These are phyloP conservation scores for Lordiphosa fenestrarum DNA, from an alignment of 2,888 invertebrate species.

Conservation along the genomic window DNA sequence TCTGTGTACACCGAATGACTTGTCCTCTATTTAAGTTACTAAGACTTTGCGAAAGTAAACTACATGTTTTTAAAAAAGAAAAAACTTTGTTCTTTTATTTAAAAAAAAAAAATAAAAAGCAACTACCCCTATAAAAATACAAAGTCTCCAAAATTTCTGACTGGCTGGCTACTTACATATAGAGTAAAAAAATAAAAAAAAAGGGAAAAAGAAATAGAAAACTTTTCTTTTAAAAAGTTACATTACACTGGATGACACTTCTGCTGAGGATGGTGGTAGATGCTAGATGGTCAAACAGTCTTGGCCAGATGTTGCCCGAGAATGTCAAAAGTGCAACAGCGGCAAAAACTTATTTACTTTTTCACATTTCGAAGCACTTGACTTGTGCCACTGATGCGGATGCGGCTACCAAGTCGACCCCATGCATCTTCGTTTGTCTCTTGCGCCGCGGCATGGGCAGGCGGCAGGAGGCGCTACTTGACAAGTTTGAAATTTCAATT, in stretches of 20 bases:
- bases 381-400: conserved; percentile 27
- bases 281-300: conserved; percentile 9
- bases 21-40: no score
- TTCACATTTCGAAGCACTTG: conserved; percentile 67
- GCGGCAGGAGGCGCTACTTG: conserved; percentile 41
- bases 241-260: conserved; percentile 68
- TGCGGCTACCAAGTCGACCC: conserved; percentile 32
- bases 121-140: conserved; percentile 41
- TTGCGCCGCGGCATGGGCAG: neutral
- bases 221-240: conserved; percentile 76
- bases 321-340: conserved; percentile 68
- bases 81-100: neutral
- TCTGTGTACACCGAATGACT: neutral
- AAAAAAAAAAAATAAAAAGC: conserved; percentile 29
- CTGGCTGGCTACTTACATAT: conserved; percentile 18
- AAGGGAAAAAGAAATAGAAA: conserved; percentile 33
- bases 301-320: conserved; percentile 61
- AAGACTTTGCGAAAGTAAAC: no score
- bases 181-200: conserved; percentile 8
- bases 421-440: conserved; percentile 57
- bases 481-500: conserved; percentile 76
- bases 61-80: neutral
- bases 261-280: conserved; percentile 15
- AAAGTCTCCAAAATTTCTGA: conserved; percentile 36
- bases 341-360: conserved; percentile 62